Evolutionary conservation across 2,797 vertebrate species (phyloP).

Genomic region (Florisuga fusca): DNA sequence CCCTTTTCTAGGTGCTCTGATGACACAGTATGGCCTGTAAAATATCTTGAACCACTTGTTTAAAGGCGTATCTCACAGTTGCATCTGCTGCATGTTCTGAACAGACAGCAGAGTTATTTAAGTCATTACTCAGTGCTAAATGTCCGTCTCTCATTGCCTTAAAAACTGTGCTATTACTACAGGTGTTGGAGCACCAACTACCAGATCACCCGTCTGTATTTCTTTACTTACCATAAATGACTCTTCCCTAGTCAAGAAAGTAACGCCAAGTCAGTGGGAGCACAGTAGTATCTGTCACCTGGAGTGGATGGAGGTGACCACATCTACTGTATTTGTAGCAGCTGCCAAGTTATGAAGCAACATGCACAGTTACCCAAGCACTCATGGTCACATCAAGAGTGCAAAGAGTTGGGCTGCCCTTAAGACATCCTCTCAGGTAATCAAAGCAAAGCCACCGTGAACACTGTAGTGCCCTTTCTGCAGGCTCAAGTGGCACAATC

Average conservation of each 20-base stretch:
- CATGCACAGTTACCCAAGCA: neutral
- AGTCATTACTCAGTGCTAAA: slow-evolving; percentile 1
- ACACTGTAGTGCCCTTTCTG: neutral
- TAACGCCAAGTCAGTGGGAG: slow-evolving; percentile 59
- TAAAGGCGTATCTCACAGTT: neutral
- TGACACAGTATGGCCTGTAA: neutral
- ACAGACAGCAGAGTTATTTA: neutral
- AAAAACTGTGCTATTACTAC: neutral
- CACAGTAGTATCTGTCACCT: slow-evolving; percentile 23
- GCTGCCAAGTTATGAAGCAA: slow-evolving; percentile 49
- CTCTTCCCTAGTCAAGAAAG: slow-evolving; percentile 64
- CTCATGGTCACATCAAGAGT: neutral
- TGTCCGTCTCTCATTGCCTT: neutral
- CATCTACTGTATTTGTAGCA: neutral
- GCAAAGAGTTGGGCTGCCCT: neutral
- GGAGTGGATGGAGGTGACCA: slow-evolving; percentile 51
- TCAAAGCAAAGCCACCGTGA: neutral
- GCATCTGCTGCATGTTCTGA: slow-evolving; percentile 3
- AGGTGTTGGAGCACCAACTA: slow-evolving; percentile 29
- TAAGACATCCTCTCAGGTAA: neutral
- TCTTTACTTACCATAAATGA: slow-evolving; percentile 69
- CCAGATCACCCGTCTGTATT: slow-evolving; percentile 27
- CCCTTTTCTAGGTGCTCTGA: neutral
- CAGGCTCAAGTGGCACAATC: neutral
- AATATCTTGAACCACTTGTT: neutral